Evolutionary conservation across 1,140 invertebrate species (phyloP), one percentile per base, ranked within the genome.

Genomic region (Ceratitis capitata): DNA sequence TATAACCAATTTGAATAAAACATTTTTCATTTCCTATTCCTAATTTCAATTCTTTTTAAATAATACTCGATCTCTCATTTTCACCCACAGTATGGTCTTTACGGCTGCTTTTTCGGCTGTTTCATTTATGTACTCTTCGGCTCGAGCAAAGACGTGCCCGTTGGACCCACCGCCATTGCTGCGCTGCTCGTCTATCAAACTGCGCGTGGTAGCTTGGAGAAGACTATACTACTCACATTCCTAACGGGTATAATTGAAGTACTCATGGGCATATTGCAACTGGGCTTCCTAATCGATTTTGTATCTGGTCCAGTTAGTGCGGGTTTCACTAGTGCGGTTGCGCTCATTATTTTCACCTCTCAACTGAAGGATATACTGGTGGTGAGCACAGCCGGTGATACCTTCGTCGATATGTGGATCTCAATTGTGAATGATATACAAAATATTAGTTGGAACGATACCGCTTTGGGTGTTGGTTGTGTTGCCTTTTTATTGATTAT

Each of bases 211-310:
- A 95, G 96, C 1, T 92, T 94, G 14, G 93, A 94, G 87, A 95
- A 97, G 89, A 97, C 97, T 3, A 94, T 98, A 10, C 91, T 98
- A 14, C 92, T 98, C 3, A 95, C 95, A 85, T 97, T 99, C 85
- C 92, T 98, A 1, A 94, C 94, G 26, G 98, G 98, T 4, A 87
- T 97, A 39, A 94, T 98, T 3, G 95, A 98, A 89, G 91, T 98
- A 14, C 87, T 97, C 3, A 97, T 98, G 96, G 97, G 97, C 1
- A 88, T 98, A 12, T 94, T 98, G 45, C 97, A 97, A 49, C 93
- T 98, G 83, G 97, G 98, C 64, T 98, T 99, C 91, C 93, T 99
- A 16, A 96, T 98, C 51, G 97, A 98, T 92, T 99, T 98, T 91
- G 97, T 99, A 0, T 98, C 97, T 0, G 96, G 96, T 12, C 97